Evolutionary conservation across 2,797 vertebrate genomes (phyloP), one percentile per base, ranked within the genome.

Genomic region (Varecia variegata): DNA sequence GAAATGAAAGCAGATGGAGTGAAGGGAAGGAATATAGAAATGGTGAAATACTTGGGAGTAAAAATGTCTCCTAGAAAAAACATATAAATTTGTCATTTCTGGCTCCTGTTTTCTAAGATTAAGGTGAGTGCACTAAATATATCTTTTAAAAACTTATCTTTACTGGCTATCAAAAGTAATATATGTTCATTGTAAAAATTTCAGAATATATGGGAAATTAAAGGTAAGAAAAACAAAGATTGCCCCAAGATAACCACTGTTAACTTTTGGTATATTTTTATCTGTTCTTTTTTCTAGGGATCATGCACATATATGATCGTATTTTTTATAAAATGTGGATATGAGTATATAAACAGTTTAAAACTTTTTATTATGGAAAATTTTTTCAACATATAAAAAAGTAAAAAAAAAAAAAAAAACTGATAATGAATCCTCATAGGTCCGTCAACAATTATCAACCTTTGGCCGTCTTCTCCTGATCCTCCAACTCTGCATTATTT

Each of bases 101-200:
- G 43, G 52, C 25, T 93, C 25, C 38, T 77, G 14, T 52, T 93
- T 95, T 85, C 21, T 80, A 85, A 80, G 83, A 89, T 88, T 74
- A 84, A 96, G 7, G 6, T 79, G 76, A 45, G 9, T 62, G 20
- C 18, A 60, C 8, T 68, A 32, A 80, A 88, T 68, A 30, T 4
- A 58, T 67, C 56, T 82, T 86, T 27, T 25, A 68, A 67, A 86
- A 81, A 68, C 12, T 27, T 89, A 73, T 40, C 90, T 73, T 73
- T 90, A 50, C 30, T 68, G 54, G 25, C 15, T 17, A 67, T 45
- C 8, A 32, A 82, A 81, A 43, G 32, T 82, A 87, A 71, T 43
- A 77, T 56, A 60, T 32, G 35, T 88, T 92, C 10, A 32, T 45
- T 70, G 25, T 27, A 47, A 92, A 96, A 52, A 54, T 58, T 87